Evolutionary conservation across 2,113 vertebrate species (phyloP).

Genomic region (Pterophyllum scalare): DNA sequence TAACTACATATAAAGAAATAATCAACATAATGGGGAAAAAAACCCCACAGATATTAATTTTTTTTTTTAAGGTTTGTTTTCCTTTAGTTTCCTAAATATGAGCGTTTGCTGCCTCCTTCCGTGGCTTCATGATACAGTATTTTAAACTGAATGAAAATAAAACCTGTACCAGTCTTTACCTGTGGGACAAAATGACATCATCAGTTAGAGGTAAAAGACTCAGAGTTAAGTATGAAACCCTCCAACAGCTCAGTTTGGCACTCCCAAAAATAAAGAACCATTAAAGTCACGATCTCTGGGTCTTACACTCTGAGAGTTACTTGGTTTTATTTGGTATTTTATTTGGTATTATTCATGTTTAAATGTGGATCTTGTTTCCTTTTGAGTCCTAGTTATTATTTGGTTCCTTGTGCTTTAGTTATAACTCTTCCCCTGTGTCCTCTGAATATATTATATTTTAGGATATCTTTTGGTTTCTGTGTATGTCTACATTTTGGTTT

Average conservation of each 20-base stretch:
- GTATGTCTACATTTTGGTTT: no score
- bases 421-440: neutral
- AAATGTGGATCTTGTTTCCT: neutral
- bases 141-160: neutral
- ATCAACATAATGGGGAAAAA: neutral
- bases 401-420: neutral
- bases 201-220: neutral
- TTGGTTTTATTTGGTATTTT: neutral
- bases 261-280: neutral
- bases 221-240: no score
- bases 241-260: neutral
- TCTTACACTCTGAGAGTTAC: neutral
- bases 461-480: neutral
- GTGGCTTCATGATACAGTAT: neutral
- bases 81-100: fast-evolving
- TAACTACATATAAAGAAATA: neutral
- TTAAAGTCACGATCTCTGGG: neutral
- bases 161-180: neutral
- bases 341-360: neutral
- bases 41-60: neutral
- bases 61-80: neutral
- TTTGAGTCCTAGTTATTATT: no score
- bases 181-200: neutral
- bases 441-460: neutral
- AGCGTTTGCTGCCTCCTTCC: neutral